These are phyloP conservation scores for Cheirogaleus medius DNA, from an alignment of 2,113 vertebrate species.

Conservation along the genomic window DNA sequence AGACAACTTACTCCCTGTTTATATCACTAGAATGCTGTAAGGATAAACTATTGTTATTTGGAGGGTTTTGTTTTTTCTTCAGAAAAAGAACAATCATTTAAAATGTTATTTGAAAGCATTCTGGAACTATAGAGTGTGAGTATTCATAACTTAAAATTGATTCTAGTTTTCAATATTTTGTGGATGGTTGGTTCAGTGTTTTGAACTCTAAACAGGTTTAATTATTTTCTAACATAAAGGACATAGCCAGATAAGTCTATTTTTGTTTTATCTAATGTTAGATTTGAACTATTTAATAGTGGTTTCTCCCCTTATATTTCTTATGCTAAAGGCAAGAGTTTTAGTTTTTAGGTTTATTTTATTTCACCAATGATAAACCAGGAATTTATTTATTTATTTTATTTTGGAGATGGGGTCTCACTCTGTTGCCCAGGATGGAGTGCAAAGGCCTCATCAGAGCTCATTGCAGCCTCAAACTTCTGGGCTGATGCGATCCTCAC, in stretches of 20 bases:
- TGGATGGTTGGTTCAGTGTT: neutral
- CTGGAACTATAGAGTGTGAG: neutral
- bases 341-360: neutral
- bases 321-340: neutral
- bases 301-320: neutral
- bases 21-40: neutral
- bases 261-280: conserved; percentile 3
- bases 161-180: neutral
- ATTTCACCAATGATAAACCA: neutral
- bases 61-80: neutral
- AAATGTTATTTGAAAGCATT: neutral
- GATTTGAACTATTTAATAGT: neutral
- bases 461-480: too few species aligned
- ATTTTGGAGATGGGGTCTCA: too few species aligned
- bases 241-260: neutral
- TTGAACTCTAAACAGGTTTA: neutral
- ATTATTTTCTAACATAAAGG: conserved; percentile 19
- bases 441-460: too few species aligned
- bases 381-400: too few species aligned
- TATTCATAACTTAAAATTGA: neutral
- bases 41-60: neutral
- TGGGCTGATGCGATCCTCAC: too few species aligned
- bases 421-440: too few species aligned
- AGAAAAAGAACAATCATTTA: neutral
- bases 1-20: neutral